A percentile compares a stretch with the other conserved stretches of the same genome.
These are phyloP conservation scores for Corythucha ciliata DNA, from an alignment of 2,888 invertebrate genomes.

Conservation along the genomic window DNA sequence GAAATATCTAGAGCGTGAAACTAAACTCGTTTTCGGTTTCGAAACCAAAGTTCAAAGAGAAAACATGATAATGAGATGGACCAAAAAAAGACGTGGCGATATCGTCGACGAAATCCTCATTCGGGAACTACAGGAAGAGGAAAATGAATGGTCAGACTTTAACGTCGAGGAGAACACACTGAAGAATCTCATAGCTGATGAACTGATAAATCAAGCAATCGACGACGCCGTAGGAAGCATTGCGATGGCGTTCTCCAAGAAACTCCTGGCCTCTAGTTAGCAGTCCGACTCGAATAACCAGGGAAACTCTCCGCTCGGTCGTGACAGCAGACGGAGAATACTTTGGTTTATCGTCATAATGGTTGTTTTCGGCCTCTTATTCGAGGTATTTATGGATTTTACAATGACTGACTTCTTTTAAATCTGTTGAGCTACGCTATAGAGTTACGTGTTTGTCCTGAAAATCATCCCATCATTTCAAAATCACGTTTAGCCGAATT, in stretches of 20 bases:
- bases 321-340: no score
- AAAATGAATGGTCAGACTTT: slow-evolving; percentile 63
- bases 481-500: no score
- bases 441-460: no score
- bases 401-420: no score
- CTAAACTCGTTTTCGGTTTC: slow-evolving; percentile 47
- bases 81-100: slow-evolving; percentile 55
- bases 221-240: slow-evolving; percentile 42
- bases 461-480: no score
- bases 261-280: no score
- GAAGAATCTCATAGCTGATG: slow-evolving; percentile 52
- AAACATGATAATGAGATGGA: slow-evolving; percentile 50
- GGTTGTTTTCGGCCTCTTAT: no score
- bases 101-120: slow-evolving; percentile 62
- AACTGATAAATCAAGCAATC: slow-evolving; percentile 49
- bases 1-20: slow-evolving; percentile 46
- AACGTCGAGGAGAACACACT: slow-evolving; percentile 60
- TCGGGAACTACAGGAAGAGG: slow-evolving; percentile 60
- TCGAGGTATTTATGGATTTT: no score
- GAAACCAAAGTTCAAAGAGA: slow-evolving; percentile 47
- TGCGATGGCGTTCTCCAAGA: slow-evolving; percentile 21
- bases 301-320: no score
- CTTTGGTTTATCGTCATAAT: no score
- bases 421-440: no score
- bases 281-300: no score